Evolutionary conservation across 2,113 vertebrate genomes (phyloP).

Genomic region (Forbesichthys agassizii): DNA sequence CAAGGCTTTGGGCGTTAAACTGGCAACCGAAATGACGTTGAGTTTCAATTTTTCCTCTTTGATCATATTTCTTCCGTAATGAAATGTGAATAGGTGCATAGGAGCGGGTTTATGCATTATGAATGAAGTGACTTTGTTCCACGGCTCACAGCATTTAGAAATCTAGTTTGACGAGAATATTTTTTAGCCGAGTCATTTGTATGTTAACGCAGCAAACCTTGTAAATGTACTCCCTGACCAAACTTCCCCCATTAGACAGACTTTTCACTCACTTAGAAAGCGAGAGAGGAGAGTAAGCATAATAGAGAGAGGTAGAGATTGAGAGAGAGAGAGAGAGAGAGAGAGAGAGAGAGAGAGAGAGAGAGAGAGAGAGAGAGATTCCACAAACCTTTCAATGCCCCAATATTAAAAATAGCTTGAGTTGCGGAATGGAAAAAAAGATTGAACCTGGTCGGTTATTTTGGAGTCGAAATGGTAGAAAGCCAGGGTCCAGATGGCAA

Average conservation of each 20-base stretch:
- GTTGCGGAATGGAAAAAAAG: conserved; percentile 58
- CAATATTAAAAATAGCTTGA: conserved; percentile 55
- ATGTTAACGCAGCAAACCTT: conserved; percentile 48
- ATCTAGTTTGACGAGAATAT: conserved; percentile 42
- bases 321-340: conserved; percentile 2
- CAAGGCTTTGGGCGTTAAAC: conserved; percentile 21
- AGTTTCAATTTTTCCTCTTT: conserved; percentile 29
- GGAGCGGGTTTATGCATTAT: conserved; percentile 28
- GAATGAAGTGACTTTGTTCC: conserved; percentile 46
- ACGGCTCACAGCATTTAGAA: conserved; percentile 10
- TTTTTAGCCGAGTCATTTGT: conserved; percentile 57
- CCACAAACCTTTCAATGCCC: conserved; percentile 59
- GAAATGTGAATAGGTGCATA: neutral
- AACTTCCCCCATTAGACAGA: conserved; percentile 39
- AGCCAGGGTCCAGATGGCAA: conserved; percentile 65
- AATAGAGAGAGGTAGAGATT: conserved; percentile 3
- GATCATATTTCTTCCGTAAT: conserved; percentile 25
- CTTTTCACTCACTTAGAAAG: conserved; percentile 48
- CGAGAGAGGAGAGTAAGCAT: neutral
- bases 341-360: conserved; percentile 16
- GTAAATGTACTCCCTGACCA: conserved; percentile 48
- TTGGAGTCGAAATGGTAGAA: conserved; percentile 58
- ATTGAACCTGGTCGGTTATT: conserved; percentile 61
- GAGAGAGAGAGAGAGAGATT: conserved; percentile 19
- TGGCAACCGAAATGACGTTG: conserved; percentile 30